Base-by-base conservation (phyloP, 2,888 invertebrate genomes). In the Hypena proboscidalis region DNA sequence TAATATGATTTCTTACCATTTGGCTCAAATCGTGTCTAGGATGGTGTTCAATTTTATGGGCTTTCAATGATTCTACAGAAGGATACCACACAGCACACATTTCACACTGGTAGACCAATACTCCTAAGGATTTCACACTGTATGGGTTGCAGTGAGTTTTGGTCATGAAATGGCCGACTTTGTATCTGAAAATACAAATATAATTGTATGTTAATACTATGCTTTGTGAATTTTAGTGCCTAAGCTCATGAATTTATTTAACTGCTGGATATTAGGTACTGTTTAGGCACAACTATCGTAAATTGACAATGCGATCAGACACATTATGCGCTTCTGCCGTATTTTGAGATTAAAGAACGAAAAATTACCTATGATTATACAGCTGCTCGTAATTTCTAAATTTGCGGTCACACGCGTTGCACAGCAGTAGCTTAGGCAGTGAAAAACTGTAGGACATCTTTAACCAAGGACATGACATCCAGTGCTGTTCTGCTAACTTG, bases 351-450 rank as follows among this genome's bases (percentile, higher is more conserved):
- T 17, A 6, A 33, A 29, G 19, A 34, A 42, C 31, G n/a, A n/a
- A n/a, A n/a, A n/a, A n/a, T 54, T 59, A 90, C 91, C 91, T 86
- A 63, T 91, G 91, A 54, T 81, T 86, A 55, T 91, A 91, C 21
- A 91, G 67, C 56, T 89, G 89, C 40, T 91, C 89, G 60, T 90
- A 90, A 58, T 80, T 89, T 40, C 83, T 77, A 62, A 91, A 91
- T 64, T 90, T 90, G 6, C 89, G 75, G 57, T 91, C 90, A 66
- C 91, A 91, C 30, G 79, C 77, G 67, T 90, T 89, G 65, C 91
- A 91, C 2, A 90, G 68, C 21, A 90, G 67, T 61, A 87, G 70
- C 67, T 88, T 91, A 5, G 85, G 84, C 34, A 91, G 67, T 26
- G 81, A 78, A 60, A 91, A 91, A 45, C 62, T 77, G 45, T 90